These are phyloP conservation scores for Patiria miniata DNA, from an alignment of 35 echinoderm and acorn worm species.

Conservation along the genomic window DNA sequence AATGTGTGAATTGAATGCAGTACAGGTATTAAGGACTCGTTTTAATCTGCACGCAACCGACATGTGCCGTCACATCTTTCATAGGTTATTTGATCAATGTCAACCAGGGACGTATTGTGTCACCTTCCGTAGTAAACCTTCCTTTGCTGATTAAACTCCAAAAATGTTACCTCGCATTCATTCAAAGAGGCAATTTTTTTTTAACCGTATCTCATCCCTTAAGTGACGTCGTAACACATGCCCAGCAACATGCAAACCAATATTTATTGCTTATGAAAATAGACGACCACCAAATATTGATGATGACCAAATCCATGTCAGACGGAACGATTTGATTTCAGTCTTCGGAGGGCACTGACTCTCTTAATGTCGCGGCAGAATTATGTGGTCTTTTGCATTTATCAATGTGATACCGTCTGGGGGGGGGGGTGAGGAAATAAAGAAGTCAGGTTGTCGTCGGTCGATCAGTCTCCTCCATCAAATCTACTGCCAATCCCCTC, in stretches of 20 bases:
- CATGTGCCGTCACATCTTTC: not conserved
- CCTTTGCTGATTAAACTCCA: not conserved
- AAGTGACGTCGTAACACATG: not conserved
- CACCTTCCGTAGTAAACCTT: not conserved
- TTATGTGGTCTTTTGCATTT: not conserved
- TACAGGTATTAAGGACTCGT: constrained; percentile 13
- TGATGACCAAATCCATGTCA: not conserved
- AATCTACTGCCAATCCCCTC: constrained; percentile 15
- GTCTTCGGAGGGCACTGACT: not conserved
- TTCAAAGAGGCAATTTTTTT: not conserved
- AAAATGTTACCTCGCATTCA: too few species aligned
- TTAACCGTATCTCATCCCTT: not conserved
- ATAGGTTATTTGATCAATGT: constrained; percentile 29
- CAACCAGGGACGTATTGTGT: not conserved
- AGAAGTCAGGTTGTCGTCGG: not conserved
- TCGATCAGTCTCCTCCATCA: not conserved
- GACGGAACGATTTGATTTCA: constrained; percentile 6
- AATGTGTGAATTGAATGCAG: constrained; percentile 27
- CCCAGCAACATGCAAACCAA: not conserved
- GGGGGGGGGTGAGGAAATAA: not conserved
- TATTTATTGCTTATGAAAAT: constrained; percentile 30
- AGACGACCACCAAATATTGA: constrained; percentile 12
- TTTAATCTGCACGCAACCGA: not conserved
- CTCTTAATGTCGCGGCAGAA: not conserved
- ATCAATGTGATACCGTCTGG: not conserved